Evolutionary conservation across 1,140 invertebrate species (phyloP).

Genomic region (Gyrodactylus bullatarudis): DNA sequence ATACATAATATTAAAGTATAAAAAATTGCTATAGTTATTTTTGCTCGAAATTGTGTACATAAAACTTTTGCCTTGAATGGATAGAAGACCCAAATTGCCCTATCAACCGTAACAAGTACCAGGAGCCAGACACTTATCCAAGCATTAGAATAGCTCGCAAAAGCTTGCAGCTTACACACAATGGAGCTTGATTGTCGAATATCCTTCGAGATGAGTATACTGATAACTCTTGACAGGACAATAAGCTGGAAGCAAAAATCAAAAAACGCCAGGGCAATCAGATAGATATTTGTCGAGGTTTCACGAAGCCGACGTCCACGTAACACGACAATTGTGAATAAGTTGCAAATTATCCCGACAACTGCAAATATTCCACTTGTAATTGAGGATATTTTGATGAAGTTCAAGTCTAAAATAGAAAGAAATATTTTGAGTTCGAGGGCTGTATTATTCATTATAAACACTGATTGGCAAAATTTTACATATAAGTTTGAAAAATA

Average conservation of each 20-base stretch:
- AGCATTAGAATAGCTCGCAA: background rate
- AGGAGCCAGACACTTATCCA: background rate
- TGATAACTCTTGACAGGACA: background rate
- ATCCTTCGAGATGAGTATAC: background rate
- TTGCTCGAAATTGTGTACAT: background rate
- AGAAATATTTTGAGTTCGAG: too few species aligned
- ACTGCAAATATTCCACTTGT: background rate
- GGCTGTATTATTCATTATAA: too few species aligned
- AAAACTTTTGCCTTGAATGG: constrained; percentile 2
- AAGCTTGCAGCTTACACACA: background rate
- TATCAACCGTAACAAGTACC: background rate
- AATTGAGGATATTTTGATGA: background rate
- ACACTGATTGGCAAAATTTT: too few species aligned
- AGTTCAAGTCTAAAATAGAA: too few species aligned
- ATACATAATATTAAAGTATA: background rate
- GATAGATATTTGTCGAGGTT: background rate
- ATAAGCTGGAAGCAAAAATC: background rate
- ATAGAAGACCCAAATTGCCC: background rate
- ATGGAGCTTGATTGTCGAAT: background rate
- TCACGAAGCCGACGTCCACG: background rate
- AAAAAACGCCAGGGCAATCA: background rate
- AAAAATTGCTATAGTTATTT: background rate
- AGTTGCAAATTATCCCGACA: background rate
- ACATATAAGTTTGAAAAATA: too few species aligned
- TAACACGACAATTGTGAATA: background rate